A percentile compares a stretch with the other conserved stretches of the same genome.
Evolutionary conservation across 2,113 vertebrate species (phyloP).

Genomic region (Melanerpes aurifrons): DNA sequence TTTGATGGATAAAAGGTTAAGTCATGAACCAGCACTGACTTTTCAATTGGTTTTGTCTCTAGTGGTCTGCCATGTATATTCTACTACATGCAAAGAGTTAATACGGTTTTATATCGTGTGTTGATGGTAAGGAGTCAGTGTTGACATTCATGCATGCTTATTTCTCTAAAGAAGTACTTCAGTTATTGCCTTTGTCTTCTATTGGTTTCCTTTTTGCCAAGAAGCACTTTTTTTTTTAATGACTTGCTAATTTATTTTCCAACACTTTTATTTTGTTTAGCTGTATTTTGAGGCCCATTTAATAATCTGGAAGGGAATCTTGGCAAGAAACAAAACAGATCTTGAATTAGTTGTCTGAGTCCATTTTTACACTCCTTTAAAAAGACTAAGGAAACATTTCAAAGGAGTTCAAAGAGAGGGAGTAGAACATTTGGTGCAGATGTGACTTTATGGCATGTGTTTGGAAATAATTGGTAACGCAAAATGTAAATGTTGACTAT

Average conservation of each 20-base stretch:
- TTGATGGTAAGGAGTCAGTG: neutral
- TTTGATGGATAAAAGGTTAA: constrained; percentile 23
- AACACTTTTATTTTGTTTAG: constrained; percentile 50
- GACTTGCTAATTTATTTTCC: neutral
- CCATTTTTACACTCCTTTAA: constrained; percentile 55
- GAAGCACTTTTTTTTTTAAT: neutral
- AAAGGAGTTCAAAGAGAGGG: constrained; percentile 45
- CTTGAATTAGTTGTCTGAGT: constrained; percentile 32
- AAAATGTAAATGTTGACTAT: constrained; percentile 18
- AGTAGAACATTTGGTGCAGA: constrained; percentile 49
- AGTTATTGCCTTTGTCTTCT: constrained; percentile 32
- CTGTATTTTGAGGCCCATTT: constrained; percentile 20
- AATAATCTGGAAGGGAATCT: constrained; percentile 49
- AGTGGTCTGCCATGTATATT: neutral
- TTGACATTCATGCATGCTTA: neutral
- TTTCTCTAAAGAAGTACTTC: constrained; percentile 27
- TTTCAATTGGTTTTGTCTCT: neutral
- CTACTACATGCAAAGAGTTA: neutral
- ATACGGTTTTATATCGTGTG: neutral
- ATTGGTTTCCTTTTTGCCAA: constrained; percentile 35
- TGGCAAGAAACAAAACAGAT: constrained; percentile 36
- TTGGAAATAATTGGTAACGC: neutral
- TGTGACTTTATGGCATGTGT: constrained; percentile 32
- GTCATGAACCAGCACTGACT: neutral
- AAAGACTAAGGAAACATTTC: constrained; percentile 46